These are phyloP conservation scores for Neuroterus valhalla DNA, from an alignment of 1,140 invertebrate genomes.

Conservation along the genomic window DNA sequence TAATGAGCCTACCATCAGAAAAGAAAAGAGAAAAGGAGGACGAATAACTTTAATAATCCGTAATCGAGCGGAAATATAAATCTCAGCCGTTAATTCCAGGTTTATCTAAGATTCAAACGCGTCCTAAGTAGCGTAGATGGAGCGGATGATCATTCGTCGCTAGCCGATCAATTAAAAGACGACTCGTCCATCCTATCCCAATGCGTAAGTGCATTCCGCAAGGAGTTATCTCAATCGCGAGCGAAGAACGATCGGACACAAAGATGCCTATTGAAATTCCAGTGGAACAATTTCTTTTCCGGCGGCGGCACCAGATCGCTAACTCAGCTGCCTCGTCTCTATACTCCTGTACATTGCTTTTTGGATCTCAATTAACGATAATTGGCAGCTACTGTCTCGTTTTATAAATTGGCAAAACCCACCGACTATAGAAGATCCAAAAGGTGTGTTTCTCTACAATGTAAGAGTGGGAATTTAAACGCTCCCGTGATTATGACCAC, in stretches of 20 bases:
- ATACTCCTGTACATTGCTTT: slow-evolving; percentile 54
- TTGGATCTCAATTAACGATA: slow-evolving; percentile 69
- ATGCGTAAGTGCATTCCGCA: slow-evolving; percentile 63
- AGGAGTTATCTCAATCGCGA: slow-evolving; percentile 61
- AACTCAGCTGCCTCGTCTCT: slow-evolving; percentile 46
- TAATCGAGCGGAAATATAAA: slow-evolving; percentile 21
- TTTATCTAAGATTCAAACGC: slow-evolving; percentile 21
- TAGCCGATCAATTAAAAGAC: slow-evolving; percentile 58
- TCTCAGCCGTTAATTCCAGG: background rate
- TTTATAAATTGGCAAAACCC: slow-evolving; percentile 45
- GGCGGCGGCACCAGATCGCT: slow-evolving; percentile 40
- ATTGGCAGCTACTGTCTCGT: slow-evolving; percentile 64
- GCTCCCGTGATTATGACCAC: slow-evolving; percentile 45
- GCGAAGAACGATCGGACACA: slow-evolving; percentile 58
- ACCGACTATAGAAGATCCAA: slow-evolving; percentile 33
- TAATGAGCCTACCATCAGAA: too few relatives aligned
- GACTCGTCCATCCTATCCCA: slow-evolving; percentile 51
- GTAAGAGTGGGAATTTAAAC: slow-evolving; percentile 42
- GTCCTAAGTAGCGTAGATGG: slow-evolving; percentile 50
- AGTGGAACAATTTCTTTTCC: slow-evolving; percentile 58
- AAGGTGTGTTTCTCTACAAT: slow-evolving; percentile 40
- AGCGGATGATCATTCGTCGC: slow-evolving; percentile 57
- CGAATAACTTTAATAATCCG: background rate
- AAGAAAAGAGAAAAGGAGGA: background rate
- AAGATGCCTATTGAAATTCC: slow-evolving; percentile 63